Base-by-base conservation (phyloP, 2,113 vertebrate species). In the Nematolebias whitei region DNA sequence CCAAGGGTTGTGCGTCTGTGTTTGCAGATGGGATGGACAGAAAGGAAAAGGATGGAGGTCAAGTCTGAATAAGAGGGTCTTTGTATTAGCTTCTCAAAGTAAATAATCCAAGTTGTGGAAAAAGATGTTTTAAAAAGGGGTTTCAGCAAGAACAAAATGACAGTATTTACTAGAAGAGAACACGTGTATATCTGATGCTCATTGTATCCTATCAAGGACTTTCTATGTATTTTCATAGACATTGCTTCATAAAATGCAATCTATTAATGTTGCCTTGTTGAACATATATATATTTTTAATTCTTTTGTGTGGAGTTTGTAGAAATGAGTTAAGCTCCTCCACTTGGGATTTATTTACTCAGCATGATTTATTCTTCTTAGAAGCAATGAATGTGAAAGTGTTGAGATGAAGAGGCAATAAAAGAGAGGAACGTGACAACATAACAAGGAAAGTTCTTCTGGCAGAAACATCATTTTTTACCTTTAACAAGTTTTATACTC, bases 1-100 rank as follows among this genome's bases (percentile, higher is more conserved):
- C 63, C 48, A 54, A 58, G 51, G 19, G 41, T 71, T 39, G 3
- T 48, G 47, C 12, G 51, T 41, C 23, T 56, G 16, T 49, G 35
- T 59, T 63, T 56, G 66, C 38, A 29, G 4, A 19, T 57, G 19
- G 50, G 19, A 41, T 7, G 18, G 23, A 56, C 8, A 39, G 56
- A 57, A 48, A 43, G 69, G 15, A 39, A 59, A 35, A 4, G 18
- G 51, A 48, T 40, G 52, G 56, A 68, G 66, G 67, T 63, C 40
- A 44, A 71, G 60, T 51, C 26, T 16, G 58, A 16, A 14, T 9
- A 47, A 58, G 54, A 47, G 35, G 48, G 71, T 54, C 23, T 20
- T 18, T 63, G 2, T 12, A 26, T 29, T 47, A 48, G 61, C 64
- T 44, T 35, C 60, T 61, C 35, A 73, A 63, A 67, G 49, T 22